Evolutionary conservation across 2,797 vertebrate genomes (phyloP).

Genomic region (Anguilla obscura): DNA sequence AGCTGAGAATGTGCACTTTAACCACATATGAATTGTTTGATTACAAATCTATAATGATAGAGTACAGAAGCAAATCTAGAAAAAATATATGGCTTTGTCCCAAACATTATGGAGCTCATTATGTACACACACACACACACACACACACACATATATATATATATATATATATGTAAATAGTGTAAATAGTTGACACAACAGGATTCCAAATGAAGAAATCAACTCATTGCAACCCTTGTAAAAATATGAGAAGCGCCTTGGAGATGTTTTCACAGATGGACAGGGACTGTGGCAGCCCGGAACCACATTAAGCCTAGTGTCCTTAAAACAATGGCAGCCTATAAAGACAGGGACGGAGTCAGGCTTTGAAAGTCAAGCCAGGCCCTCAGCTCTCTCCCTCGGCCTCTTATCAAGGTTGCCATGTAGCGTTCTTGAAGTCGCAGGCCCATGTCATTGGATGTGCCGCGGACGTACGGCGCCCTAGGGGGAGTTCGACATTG

Average conservation of each 20-base stretch:
- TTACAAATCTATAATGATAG: too few species aligned
- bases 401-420: slow-evolving; percentile 32
- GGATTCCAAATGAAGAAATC: background rate
- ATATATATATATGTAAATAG: background rate
- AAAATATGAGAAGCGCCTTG: slow-evolving; percentile 55
- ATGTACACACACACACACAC: too few species aligned
- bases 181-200: background rate
- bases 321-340: slow-evolving; percentile 72
- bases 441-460: slow-evolving; percentile 19
- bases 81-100: too few species aligned
- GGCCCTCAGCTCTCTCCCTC: slow-evolving; percentile 1
- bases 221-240: background rate
- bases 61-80: too few species aligned
- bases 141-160: background rate
- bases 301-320: slow-evolving; percentile 69
- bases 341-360: slow-evolving; percentile 51
- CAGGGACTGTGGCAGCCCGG: slow-evolving; percentile 63
- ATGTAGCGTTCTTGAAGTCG: slow-evolving; percentile 28
- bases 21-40: too few species aligned
- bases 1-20: too few species aligned
- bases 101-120: too few species aligned
- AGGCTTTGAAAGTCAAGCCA: slow-evolving; percentile 34
- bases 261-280: slow-evolving; percentile 64
- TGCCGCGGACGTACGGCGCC: slow-evolving; percentile 44
- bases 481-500: slow-evolving; percentile 56